Conservation (phyloP, 2,888 invertebrate species). For the Cataglyphis rosenhaueri region DNA sequence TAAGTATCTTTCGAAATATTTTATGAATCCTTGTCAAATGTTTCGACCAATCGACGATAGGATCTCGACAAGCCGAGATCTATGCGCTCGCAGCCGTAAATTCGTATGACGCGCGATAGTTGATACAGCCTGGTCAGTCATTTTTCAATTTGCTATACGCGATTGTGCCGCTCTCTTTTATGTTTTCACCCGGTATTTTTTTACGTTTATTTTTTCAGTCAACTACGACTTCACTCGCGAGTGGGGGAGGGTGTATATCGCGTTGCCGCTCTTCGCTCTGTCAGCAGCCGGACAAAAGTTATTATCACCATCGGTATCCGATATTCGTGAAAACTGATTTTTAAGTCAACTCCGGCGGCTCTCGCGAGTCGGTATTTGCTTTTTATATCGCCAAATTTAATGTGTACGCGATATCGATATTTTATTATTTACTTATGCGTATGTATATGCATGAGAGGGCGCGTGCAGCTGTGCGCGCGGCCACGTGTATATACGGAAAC, state of each 20-base stretch:
- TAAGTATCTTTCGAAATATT: background rate
- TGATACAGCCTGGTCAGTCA: conserved; percentile 40
- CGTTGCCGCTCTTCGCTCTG: background rate
- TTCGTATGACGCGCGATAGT: conserved; percentile 38
- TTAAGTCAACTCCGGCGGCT: conserved; percentile 44
- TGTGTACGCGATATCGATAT: conserved; percentile 53
- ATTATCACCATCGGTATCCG: conserved; percentile 40
- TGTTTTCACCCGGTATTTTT: conserved; percentile 35
- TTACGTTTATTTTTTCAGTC: conserved; percentile 53
- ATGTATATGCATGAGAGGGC: conserved; percentile 67
- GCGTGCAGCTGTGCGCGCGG: conserved; percentile 54
- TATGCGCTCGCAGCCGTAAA: conserved; percentile 14
- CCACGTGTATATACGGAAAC: conserved; percentile 4
- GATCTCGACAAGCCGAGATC: background rate
- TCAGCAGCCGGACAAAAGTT: conserved; percentile 43
- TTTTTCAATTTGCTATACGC: conserved; percentile 49
- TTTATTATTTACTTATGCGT: conserved; percentile 49
- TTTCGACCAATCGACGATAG: background rate
- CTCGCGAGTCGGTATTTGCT: conserved; percentile 37
- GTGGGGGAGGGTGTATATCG: background rate
- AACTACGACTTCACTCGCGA: conserved; percentile 23
- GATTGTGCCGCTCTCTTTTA: conserved; percentile 28
- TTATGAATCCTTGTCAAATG: background rate
- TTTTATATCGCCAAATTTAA: conserved; percentile 68
- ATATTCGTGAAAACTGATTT: conserved; percentile 49